phyloP scores from a whole-genome alignment of 1,140 invertebrate species.

The Drosophila truncata region DNA sequence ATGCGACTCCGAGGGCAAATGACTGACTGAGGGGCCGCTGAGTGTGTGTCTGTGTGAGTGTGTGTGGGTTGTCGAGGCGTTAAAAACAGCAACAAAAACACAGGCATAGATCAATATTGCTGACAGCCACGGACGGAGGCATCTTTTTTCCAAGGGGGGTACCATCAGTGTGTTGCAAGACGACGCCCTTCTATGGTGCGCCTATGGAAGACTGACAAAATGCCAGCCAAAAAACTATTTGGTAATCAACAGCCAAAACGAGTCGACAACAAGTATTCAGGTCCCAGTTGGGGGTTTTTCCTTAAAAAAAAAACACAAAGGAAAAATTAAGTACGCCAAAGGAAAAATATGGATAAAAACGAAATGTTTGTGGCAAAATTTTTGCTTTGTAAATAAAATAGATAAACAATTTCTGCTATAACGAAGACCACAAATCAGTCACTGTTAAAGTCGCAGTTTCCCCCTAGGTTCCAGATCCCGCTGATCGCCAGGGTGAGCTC shows the following conservation, averaged over 20 bases:
- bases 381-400: conserved; percentile 4
- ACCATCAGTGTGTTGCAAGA: conserved; percentile 19
- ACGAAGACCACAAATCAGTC: conserved; percentile 69
- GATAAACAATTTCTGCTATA: conserved; percentile 12
- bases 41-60: background rate
- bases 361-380: conserved; percentile 1
- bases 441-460: conserved; percentile 28
- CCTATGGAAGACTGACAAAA: conserved; percentile 57
- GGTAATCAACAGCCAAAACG: conserved; percentile 62
- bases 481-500: conserved; percentile 60
- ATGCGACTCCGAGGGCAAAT: conserved; percentile 35
- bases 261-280: conserved; percentile 46
- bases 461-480: conserved; percentile 45
- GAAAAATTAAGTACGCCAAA: conserved; percentile 10
- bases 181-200: conserved; percentile 61
- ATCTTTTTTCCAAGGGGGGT: conserved; percentile 1
- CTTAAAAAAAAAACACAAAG: conserved; percentile 2
- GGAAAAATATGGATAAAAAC: conserved; percentile 3
- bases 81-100: conserved; percentile 57
- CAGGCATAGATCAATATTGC: conserved; percentile 76
- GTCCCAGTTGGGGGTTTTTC: conserved; percentile 11
- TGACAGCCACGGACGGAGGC: conserved; percentile 50
- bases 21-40: conserved; percentile 25
- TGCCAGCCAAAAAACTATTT: conserved; percentile 66
- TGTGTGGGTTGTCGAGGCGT: conserved; percentile 73